Base-by-base conservation (phyloP, 2,113 vertebrate genomes). In the Megalops atlanticus region DNA sequence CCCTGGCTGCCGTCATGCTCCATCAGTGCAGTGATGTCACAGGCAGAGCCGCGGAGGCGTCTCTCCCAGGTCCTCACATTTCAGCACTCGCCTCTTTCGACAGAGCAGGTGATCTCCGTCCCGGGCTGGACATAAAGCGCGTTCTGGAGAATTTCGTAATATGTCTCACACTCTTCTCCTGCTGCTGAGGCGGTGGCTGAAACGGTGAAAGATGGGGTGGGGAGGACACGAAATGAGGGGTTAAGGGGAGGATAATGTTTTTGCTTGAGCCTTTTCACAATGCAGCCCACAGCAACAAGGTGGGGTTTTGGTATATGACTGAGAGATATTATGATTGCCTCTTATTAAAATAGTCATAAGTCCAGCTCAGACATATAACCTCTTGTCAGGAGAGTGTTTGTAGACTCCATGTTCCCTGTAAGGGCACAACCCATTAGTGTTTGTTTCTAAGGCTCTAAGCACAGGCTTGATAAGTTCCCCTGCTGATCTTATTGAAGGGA, bases 201-300 rank as follows among this genome's bases (percentile, higher is more conserved):
- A 82, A 87, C 0, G 36, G 79, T 69, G 74, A 85, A 38, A 0
- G 0, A 75, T 71, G 40, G 0, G n/a, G 27, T 21, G 58, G 24
- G 75, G 81, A 71, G 72, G 43, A n/a, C n/a, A n/a, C n/a, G n/a
- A n/a, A n/a, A 81, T 81, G 80, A 84, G 83, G 54, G 12, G 84
- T 54, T 76, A 8, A 1, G 45, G 8, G 1, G 45, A 49, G 45
- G 16, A 49, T 12, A 38, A 38, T 41, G 39, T 45, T 24, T 38
- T 7, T 45, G 36, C 40, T 39, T 69, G 54, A 31, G 4, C 27
- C 31, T 75, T 76, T 47, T 75, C 40, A 75, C 12, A 12, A 70
- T 36, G 35, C 11, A 43, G 39, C 72, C 15, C 0, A 43, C 24
- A 4, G 39, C 24, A 74, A 3, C 72, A 21, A 41, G 21, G 38